A percentile compares a stretch with the other conserved stretches of the same genome.
These are phyloP conservation scores for Channa argus DNA, from an alignment of 2,113 vertebrate species.

Conservation along the genomic window DNA sequence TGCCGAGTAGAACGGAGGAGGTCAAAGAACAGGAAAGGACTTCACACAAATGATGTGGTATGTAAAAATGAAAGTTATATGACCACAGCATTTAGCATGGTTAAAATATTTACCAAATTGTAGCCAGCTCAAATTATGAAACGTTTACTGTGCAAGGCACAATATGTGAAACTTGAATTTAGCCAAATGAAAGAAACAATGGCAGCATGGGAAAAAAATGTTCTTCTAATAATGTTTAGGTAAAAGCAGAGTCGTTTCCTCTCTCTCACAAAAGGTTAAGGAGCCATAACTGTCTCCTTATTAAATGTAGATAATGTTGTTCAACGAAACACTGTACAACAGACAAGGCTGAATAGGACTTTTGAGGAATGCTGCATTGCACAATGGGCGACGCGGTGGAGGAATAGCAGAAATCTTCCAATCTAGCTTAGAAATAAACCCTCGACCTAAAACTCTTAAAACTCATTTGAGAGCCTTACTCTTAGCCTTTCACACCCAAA, in stretches of 20 bases:
- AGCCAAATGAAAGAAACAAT: slow-evolving; percentile 61
- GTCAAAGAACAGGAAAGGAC: slow-evolving; percentile 40
- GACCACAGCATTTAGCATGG: slow-evolving; percentile 35
- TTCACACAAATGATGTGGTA: slow-evolving; percentile 19
- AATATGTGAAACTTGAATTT: slow-evolving; percentile 41
- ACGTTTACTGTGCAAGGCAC: slow-evolving; percentile 29
- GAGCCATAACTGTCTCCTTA: slow-evolving; percentile 59
- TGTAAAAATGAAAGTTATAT: slow-evolving; percentile 57
- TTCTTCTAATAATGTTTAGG: neutral
- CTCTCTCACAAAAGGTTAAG: slow-evolving; percentile 46
- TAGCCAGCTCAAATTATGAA: slow-evolving; percentile 34
- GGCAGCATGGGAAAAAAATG: slow-evolving; percentile 37
- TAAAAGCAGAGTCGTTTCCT: slow-evolving; percentile 32
- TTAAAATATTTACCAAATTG: slow-evolving; percentile 65
- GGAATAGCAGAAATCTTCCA: too few species aligned
- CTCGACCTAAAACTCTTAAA: too few species aligned
- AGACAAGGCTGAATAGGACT: slow-evolving; percentile 31
- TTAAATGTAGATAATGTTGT: slow-evolving; percentile 55
- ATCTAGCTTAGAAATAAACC: too few species aligned
- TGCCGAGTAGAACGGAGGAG: slow-evolving; percentile 39
- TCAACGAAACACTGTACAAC: slow-evolving; percentile 52
- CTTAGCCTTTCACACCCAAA: too few species aligned
- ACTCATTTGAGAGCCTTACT: too few species aligned
- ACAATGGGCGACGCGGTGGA: slow-evolving; percentile 30
- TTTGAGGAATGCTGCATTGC: slow-evolving; percentile 7